A percentile compares a stretch with the other conserved stretches of the same genome.
These are phyloP conservation scores for Charina bottae DNA, from an alignment of 2,113 vertebrate species.

Conservation along the genomic window DNA sequence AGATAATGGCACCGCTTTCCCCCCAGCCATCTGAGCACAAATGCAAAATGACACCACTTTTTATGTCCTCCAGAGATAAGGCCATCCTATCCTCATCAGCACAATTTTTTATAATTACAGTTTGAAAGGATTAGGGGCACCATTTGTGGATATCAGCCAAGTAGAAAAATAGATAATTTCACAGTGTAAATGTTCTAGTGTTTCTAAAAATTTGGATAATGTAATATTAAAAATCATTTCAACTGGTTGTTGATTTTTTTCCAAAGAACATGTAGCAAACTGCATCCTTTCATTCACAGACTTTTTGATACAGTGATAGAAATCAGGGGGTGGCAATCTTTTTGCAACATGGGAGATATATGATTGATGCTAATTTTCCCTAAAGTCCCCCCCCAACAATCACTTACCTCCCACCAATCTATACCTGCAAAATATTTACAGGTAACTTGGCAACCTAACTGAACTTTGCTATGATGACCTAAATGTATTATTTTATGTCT, in stretches of 20 bases:
- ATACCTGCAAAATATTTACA: constrained; percentile 48
- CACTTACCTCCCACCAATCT: not conserved
- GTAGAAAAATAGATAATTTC: constrained; percentile 60
- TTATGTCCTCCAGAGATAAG: constrained; percentile 62
- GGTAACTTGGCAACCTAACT: constrained; percentile 62
- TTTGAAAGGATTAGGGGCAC: constrained; percentile 62
- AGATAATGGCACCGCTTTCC: constrained; percentile 65
- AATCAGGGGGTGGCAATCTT: not conserved
- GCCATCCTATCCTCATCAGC: constrained; percentile 68
- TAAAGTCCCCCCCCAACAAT: no score
- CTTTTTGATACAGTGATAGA: not conserved
- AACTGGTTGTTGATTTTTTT: constrained; percentile 29
- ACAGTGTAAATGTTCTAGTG: constrained; percentile 50
- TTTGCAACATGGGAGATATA: not conserved
- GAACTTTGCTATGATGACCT: constrained; percentile 47
- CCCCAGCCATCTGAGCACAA: constrained; percentile 49
- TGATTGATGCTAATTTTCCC: not conserved
- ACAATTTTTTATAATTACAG: constrained; percentile 58
- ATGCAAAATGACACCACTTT: constrained; percentile 51
- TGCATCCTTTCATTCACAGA: not conserved
- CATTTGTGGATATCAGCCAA: constrained; percentile 43
- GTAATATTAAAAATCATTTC: constrained; percentile 59
- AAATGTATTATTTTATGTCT: constrained; percentile 48
- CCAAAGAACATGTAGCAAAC: not conserved
- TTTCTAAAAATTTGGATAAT: constrained; percentile 58